Conservation (phyloP, 2,113 vertebrate genomes). For the Mormoops blainvillei region DNA sequence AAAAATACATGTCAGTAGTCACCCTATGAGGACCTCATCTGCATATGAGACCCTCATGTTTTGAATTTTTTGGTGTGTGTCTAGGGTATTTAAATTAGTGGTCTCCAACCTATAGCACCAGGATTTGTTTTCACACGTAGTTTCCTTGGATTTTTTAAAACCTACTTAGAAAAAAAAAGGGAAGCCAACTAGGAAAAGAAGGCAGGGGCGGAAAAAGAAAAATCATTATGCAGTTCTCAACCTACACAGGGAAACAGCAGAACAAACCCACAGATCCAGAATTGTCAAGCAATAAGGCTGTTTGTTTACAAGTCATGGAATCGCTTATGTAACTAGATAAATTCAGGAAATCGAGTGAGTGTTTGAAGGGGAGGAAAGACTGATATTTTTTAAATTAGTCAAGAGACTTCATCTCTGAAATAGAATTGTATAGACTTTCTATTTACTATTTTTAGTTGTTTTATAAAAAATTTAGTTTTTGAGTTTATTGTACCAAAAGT, state of each 20-base stretch:
- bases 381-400: conserved; percentile 19
- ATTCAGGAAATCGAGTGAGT: conserved; percentile 22
- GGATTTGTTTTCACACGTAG: conserved; percentile 51
- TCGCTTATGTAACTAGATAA: conserved; percentile 65
- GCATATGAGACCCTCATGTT: conserved; percentile 16
- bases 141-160: conserved; percentile 48
- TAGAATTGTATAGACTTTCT: background rate
- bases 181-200: conserved; percentile 54
- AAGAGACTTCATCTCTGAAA: conserved; percentile 14
- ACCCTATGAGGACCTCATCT: background rate
- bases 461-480: conserved; percentile 25
- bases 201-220: conserved; percentile 63
- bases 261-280: conserved; percentile 64
- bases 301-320: conserved; percentile 70
- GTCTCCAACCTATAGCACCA: background rate
- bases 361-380: background rate
- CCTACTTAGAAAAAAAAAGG: conserved; percentile 30
- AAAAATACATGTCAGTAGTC: background rate
- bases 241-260: conserved; percentile 64
- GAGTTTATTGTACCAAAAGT: background rate
- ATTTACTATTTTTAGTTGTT: conserved; percentile 6
- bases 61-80: background rate
- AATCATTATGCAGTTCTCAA: conserved; percentile 60
- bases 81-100: background rate
- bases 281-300: conserved; percentile 51